Percentiles rank a stretch among this genome's conserved stretches.
Conservation (phyloP, 64 coral and sea anemone genomes). For the Stichodactyla helianthus region DNA sequence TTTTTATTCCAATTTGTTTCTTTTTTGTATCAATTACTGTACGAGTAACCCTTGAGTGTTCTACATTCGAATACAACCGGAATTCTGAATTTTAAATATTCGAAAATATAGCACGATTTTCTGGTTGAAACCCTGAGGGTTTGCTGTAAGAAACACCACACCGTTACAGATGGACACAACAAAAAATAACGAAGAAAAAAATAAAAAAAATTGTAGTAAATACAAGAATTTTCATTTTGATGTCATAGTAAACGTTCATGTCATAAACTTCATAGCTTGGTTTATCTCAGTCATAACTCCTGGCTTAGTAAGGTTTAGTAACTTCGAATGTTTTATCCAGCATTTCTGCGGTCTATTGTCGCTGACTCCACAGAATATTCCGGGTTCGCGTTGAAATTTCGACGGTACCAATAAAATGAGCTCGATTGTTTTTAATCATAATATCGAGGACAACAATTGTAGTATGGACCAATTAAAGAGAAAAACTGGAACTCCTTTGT, state of each 20-base stretch:
- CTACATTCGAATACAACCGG: neutral
- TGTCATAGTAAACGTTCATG: too few species aligned
- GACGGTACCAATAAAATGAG: neutral
- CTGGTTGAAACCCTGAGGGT: neutral
- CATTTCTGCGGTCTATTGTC: too few species aligned
- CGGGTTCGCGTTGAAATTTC: neutral
- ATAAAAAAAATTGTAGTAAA: neutral
- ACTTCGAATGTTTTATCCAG: too few species aligned
- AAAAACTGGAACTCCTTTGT: neutral
- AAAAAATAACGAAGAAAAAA: neutral
- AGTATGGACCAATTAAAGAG: neutral
- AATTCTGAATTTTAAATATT: neutral
- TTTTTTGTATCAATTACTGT: neutral
- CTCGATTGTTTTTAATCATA: neutral
- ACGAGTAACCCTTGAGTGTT: neutral
- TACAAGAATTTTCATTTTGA: too few species aligned
- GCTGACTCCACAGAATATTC: too few species aligned
- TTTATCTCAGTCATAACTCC: too few species aligned
- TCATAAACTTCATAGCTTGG: too few species aligned
- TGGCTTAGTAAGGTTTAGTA: too few species aligned
- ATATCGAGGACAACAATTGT: neutral
- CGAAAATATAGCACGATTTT: neutral
- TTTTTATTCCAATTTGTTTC: neutral
- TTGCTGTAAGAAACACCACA: neutral
- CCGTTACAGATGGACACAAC: neutral